Base-by-base conservation (phyloP, 2,113 vertebrate genomes). In the Ahaetulla prasina region DNA sequence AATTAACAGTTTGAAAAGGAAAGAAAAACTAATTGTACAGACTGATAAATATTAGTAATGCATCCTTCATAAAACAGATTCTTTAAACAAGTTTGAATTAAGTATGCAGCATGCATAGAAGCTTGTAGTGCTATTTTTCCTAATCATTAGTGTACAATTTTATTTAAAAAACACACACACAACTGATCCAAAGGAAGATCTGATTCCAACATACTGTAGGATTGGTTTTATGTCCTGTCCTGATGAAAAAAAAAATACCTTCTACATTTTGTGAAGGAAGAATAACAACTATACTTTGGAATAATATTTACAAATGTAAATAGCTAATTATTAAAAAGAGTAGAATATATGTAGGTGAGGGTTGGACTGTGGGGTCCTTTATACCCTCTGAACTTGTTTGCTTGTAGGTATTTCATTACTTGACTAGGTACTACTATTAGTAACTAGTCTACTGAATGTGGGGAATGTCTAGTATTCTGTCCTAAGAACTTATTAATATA, bases 71-170 rank as follows among this genome's bases (percentile, higher is more conserved):
- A 16, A 35, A 90, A 90, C 45, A 8, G 43, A 45, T 22, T 16
- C 30, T 30, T 68, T 68, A n/a, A n/a, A 68, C 30, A n/a, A 74
- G n/a, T 74, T n/a, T 74, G 63, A 35, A 74, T n/a, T 74, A 18
- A 35, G 35, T 35, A 35, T 74, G n/a, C 63, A 35, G n/a, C 14
- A 35, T 35, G 14, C 30, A 35, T 35, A 35, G 14, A 63, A 68
- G 14, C 63, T 35, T 74, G n/a, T 16, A 35, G 4, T 74, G 5
- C 30, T 35, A 35, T 74, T 74, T 74, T 74, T 74, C 63, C 4
- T 18, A 74, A 74, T n/a, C n/a, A 35, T 49, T 74, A 93, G 94
- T 95, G 94, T 92, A 86, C 86, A 93, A 88, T 88, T 93, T 95
- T 43, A 93, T 93, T 57, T 54, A 0, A 25, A 30, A 88, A 95